Conservation (phyloP, 2,797 vertebrate species). For the Sebastes baramenuke region DNA sequence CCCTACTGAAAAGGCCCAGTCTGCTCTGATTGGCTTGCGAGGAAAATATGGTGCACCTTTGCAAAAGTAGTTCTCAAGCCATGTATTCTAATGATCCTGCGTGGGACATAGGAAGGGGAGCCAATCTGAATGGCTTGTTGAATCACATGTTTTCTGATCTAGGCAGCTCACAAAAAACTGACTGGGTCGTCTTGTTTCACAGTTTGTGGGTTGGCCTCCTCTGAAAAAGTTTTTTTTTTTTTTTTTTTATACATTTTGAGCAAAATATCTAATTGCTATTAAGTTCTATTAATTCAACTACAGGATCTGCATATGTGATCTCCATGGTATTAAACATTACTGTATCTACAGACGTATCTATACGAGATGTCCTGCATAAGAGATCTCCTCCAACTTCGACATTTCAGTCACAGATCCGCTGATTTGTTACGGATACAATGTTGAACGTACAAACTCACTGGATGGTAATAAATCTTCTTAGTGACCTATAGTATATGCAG, state of each 20-base stretch:
- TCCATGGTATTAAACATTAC: background rate
- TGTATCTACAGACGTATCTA: background rate
- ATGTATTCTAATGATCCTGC: too few relatives aligned
- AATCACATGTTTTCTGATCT: background rate
- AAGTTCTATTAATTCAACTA: background rate
- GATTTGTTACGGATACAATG: background rate
- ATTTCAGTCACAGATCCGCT: background rate
- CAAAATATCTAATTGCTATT: background rate
- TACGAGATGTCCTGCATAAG: background rate
- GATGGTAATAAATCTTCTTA: background rate
- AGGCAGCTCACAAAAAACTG: background rate
- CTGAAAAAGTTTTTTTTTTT: background rate
- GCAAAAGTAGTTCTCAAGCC: too few relatives aligned
- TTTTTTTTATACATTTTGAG: background rate
- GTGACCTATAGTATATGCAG: background rate
- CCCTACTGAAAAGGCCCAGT: background rate
- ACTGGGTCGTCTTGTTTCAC: background rate
- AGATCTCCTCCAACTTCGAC: background rate
- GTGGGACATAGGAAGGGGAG: too few relatives aligned
- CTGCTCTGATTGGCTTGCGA: background rate
- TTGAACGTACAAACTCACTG: background rate
- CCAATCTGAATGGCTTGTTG: background rate
- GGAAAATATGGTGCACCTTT: background rate
- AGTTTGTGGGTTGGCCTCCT: background rate
- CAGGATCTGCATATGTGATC: background rate